These are phyloP conservation scores for Mionectes macconnelli DNA, from an alignment of 2,113 vertebrate genomes.

Conservation along the genomic window DNA sequence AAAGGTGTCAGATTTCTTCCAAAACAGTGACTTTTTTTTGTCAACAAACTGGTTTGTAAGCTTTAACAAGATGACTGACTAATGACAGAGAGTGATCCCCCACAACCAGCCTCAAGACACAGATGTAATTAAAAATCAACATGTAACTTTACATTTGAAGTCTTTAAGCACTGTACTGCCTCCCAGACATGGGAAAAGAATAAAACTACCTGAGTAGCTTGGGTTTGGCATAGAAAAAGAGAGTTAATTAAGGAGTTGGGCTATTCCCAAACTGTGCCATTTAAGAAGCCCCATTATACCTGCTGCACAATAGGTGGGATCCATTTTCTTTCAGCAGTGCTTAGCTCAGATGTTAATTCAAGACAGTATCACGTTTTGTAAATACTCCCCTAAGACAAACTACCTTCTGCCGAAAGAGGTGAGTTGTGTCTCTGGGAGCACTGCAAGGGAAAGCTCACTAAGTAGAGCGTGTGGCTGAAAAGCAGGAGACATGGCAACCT, in stretches of 20 bases:
- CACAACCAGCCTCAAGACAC: neutral
- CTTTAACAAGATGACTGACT: neutral
- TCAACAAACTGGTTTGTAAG: neutral
- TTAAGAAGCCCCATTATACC: slow-evolving; percentile 11
- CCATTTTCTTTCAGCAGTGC: neutral
- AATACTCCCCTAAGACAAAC: neutral
- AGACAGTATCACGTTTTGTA: neutral
- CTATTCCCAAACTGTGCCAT: neutral
- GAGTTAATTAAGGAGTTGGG: slow-evolving; percentile 3
- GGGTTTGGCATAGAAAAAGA: neutral
- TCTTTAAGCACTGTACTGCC: neutral
- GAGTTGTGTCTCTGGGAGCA: neutral
- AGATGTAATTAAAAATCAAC: neutral
- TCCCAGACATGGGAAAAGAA: neutral
- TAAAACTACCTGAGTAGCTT: neutral
- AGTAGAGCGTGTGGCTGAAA: neutral
- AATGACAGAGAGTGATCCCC: neutral
- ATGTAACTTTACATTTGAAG: neutral
- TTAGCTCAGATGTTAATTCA: neutral
- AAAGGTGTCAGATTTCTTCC: neutral
- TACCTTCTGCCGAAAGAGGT: neutral
- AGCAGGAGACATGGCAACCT: fast-evolving
- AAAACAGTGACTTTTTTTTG: neutral
- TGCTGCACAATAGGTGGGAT: neutral
- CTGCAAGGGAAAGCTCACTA: neutral